phyloP scores from a whole-genome alignment of 2,113 vertebrate genomes.

The Origma solitaria region DNA sequence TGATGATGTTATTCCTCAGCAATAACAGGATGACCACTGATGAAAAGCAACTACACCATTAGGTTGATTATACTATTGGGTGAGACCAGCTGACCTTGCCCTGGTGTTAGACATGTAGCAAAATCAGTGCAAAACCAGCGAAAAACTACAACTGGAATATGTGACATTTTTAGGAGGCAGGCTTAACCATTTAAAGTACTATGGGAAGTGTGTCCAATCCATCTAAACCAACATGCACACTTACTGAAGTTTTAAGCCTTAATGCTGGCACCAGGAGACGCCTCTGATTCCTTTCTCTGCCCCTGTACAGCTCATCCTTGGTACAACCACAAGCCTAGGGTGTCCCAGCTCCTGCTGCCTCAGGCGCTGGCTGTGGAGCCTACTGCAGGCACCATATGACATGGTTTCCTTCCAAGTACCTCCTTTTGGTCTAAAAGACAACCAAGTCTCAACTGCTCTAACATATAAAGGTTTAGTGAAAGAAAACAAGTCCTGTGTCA shows the following conservation, averaged over 20 bases:
- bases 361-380: neutral
- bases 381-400: neutral
- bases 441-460: neutral
- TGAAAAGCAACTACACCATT: neutral
- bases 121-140: neutral
- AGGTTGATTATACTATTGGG: neutral
- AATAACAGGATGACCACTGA: neutral
- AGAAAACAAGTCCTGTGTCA: neutral
- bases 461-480: neutral
- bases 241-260: neutral
- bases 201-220: neutral
- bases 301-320: neutral
- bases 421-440: neutral
- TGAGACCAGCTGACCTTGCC: neutral
- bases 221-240: accelerated
- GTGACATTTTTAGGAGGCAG: neutral
- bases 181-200: neutral
- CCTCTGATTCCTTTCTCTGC: neutral
- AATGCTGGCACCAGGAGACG: neutral
- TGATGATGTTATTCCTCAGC: neutral
- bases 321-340: neutral
- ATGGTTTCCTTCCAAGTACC: neutral
- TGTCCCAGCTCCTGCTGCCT: neutral
- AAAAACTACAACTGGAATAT: neutral
- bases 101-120: neutral